Conservation (phyloP, 1,140 invertebrate genomes). For the Bombus cullumanus region DNA sequence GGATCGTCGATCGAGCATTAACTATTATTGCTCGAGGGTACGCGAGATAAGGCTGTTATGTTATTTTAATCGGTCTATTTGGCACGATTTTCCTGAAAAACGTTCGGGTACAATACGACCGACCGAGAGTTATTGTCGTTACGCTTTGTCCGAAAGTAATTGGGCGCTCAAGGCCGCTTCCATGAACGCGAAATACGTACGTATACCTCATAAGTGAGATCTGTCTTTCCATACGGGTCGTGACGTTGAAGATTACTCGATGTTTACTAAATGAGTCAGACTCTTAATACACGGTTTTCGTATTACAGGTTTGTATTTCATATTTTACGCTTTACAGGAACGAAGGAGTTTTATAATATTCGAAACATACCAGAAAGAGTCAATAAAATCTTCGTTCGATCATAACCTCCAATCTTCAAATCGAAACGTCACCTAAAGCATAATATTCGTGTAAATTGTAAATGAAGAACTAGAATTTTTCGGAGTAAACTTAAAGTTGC, state of each 20-base stretch:
- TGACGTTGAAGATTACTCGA: not conserved
- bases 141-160: conserved; percentile 15
- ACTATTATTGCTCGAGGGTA: conserved; percentile 50
- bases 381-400: not conserved
- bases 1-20: conserved; percentile 51
- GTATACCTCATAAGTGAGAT: not conserved
- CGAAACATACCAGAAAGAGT: too few species aligned
- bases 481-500: not conserved
- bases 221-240: not conserved
- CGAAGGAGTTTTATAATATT: too few species aligned
- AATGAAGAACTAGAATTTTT: not conserved
- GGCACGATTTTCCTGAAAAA: conserved; percentile 35
- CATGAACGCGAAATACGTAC: not conserved
- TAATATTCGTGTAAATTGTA: too few species aligned
- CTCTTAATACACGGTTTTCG: not conserved
- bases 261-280: not conserved
- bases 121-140: conserved; percentile 3
- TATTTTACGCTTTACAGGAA: too few species aligned
- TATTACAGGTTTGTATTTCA: not conserved
- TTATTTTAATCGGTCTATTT: conserved; percentile 54
- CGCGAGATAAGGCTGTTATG: conserved; percentile 49
- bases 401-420: too few species aligned
- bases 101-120: not conserved
- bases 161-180: not conserved
- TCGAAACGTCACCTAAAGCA: too few species aligned